These are phyloP conservation scores for Zaprionus camerounensis DNA, from an alignment of 1,140 invertebrate species.

Conservation along the genomic window DNA sequence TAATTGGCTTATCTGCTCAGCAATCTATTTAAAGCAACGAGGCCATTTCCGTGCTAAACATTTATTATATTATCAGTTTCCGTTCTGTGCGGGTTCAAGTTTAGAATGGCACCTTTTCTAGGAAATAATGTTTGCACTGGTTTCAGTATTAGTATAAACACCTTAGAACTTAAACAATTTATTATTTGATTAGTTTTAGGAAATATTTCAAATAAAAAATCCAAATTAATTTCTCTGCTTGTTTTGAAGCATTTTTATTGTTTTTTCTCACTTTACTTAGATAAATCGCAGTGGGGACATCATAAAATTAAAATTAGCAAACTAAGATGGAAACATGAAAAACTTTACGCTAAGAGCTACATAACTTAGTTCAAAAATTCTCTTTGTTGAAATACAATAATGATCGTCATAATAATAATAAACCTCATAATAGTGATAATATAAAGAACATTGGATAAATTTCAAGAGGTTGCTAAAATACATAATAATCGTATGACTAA, in stretches of 20 bases:
- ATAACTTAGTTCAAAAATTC: constrained; percentile 65
- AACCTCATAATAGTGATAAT: not conserved
- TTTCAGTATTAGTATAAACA: not conserved
- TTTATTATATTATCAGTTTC: constrained; percentile 58
- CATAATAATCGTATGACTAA: constrained; percentile 44
- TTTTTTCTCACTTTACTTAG: constrained; percentile 57
- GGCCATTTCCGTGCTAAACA: constrained; percentile 19
- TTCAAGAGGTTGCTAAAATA: constrained; percentile 49
- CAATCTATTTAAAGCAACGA: constrained; percentile 27
- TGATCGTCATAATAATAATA: constrained; percentile 30
- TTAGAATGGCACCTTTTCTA: not conserved
- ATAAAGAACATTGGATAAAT: constrained; percentile 30
- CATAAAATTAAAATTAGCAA: constrained; percentile 27
- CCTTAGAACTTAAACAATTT: no score
- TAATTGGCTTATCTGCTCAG: constrained; percentile 49
- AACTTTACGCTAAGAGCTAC: constrained; percentile 63
- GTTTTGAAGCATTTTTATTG: constrained; percentile 47
- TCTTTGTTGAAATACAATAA: constrained; percentile 12
- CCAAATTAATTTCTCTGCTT: constrained; percentile 22
- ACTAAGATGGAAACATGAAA: constrained; percentile 50
- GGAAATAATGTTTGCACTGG: not conserved
- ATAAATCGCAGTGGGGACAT: constrained; percentile 21
- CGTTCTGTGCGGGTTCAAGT: constrained; percentile 39
- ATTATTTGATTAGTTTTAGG: no score
- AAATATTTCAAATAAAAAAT: not conserved